Percentiles rank a stretch among this genome's conserved stretches.
Conservation (phyloP, 2,888 invertebrate species). For the Drosophila buzzatii region DNA sequence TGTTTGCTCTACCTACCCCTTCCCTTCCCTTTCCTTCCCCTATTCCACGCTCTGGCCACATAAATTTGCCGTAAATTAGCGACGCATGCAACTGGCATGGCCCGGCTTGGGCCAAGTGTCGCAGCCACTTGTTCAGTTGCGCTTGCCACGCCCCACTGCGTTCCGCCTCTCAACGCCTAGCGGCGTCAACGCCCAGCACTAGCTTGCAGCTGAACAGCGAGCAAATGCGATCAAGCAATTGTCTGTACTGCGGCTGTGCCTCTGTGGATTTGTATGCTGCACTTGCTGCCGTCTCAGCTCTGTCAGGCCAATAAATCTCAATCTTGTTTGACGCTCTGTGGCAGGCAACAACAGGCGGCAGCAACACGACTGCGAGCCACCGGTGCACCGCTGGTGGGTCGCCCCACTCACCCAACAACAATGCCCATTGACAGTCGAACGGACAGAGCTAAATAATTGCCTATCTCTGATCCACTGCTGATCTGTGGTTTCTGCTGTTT, state of each 20-base stretch:
- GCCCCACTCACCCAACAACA: constrained; percentile 34
- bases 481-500: constrained; percentile 4
- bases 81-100: constrained; percentile 65
- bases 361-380: constrained; percentile 55
- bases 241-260: constrained; percentile 41
- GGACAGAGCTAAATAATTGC: constrained; percentile 44
- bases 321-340: constrained; percentile 78
- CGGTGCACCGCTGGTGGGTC: constrained; percentile 62
- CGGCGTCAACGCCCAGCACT: constrained; percentile 59
- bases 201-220: constrained; percentile 26
- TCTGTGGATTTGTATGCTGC: constrained; percentile 60
- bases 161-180: constrained; percentile 16
- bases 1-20: constrained; percentile 5
- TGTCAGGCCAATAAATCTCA: constrained; percentile 77
- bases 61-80: constrained; percentile 82
- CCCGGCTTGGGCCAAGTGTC: constrained; percentile 69
- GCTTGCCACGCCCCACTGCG: constrained; percentile 63
- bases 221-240: constrained; percentile 42
- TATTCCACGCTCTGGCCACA: constrained; percentile 42
- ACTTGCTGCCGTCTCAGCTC: constrained; percentile 67
- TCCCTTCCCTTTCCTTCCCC: constrained; percentile 4
- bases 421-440: constrained; percentile 47
- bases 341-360: constrained; percentile 68
- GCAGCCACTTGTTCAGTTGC: constrained; percentile 65
- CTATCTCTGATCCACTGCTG: constrained; percentile 27